These are phyloP conservation scores for Callipepla californica DNA, from an alignment of 2,113 vertebrate species.

Conservation along the genomic window DNA sequence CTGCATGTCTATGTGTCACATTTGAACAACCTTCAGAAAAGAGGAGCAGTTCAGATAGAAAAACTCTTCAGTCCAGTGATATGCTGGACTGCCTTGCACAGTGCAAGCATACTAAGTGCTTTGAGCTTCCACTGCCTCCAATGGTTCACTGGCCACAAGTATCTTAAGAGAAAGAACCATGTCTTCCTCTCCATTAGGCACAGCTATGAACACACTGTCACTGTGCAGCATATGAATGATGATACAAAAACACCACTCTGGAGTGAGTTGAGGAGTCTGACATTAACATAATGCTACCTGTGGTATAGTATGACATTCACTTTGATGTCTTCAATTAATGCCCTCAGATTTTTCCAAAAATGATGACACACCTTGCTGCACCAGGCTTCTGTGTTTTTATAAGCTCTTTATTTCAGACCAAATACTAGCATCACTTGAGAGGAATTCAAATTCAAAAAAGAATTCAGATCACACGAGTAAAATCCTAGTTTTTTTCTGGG, in stretches of 20 bases:
- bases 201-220: neutral
- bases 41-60: neutral
- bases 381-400: neutral
- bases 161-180: neutral
- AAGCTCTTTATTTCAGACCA: neutral
- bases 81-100: neutral
- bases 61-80: neutral
- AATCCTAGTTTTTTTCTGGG: neutral
- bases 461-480: neutral
- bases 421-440: neutral
- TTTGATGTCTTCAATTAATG: conserved; percentile 2
- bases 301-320: neutral
- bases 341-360: neutral
- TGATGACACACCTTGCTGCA: neutral
- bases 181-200: neutral
- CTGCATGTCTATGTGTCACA: neutral
- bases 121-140: neutral
- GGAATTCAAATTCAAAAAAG: neutral
- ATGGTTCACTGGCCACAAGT: neutral
- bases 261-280: neutral
- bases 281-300: neutral
- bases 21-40: neutral
- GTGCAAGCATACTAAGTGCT: fast-evolving
- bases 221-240: neutral
- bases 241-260: neutral